phyloP scores from a whole-genome alignment of 2,797 vertebrate species.

The Peromyscus attwateri region DNA sequence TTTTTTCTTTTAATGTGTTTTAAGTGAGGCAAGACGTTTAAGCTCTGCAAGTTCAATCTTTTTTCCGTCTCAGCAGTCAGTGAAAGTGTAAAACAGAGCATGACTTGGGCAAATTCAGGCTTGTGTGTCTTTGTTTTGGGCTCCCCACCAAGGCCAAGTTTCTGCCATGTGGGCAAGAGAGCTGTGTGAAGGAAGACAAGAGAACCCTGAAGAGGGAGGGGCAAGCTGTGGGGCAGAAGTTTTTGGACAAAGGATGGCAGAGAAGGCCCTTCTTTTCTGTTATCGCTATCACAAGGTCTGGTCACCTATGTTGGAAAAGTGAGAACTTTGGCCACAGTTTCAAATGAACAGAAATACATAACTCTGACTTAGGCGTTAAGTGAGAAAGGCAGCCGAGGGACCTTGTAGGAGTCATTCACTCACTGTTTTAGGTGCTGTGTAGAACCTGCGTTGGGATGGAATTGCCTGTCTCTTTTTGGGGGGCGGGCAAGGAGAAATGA shows the following conservation, averaged over 20 bases:
- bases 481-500: background rate
- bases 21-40: background rate
- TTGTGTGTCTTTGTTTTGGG: background rate
- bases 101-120: background rate
- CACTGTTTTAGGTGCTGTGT: background rate
- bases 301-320: fast-evolving
- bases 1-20: background rate
- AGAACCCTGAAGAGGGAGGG: background rate
- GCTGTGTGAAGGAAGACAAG: background rate
- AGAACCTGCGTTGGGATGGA: background rate
- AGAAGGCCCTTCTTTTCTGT: background rate
- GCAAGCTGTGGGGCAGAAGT: background rate
- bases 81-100: background rate
- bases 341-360: background rate
- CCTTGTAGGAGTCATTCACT: background rate
- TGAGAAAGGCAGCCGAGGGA: background rate
- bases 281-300: fast-evolving
- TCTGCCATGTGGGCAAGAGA: fast-evolving
- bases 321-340: background rate
- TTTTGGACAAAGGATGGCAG: background rate
- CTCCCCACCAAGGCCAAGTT: fast-evolving
- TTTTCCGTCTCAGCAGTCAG: background rate
- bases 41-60: background rate
- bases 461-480: background rate
- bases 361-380: background rate